phyloP scores from a whole-genome alignment of 2,113 vertebrate species.

The Scytalopus superciliaris region DNA sequence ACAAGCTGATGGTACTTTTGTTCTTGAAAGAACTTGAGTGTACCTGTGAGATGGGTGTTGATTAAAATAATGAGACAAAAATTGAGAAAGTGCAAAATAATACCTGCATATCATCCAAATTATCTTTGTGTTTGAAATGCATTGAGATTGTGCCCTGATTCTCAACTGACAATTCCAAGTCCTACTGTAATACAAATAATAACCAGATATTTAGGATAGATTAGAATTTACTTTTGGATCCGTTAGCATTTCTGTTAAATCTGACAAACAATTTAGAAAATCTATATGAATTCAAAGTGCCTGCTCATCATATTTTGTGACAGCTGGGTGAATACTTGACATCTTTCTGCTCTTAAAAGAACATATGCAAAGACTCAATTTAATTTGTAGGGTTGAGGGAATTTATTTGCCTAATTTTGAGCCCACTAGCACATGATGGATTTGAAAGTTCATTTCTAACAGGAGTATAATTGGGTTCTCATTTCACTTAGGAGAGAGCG shows the following conservation, averaged over 20 bases:
- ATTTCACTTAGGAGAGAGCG: slow-evolving; percentile 28
- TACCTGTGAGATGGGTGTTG: not conserved
- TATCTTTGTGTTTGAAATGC: not conserved
- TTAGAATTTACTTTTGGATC: slow-evolving; percentile 50
- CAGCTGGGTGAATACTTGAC: slow-evolving; percentile 60
- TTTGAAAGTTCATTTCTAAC: slow-evolving; percentile 64
- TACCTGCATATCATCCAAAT: not conserved
- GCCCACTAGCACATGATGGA: slow-evolving; percentile 47
- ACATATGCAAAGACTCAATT: slow-evolving; percentile 57
- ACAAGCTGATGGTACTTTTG: not conserved
- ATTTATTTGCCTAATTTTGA: slow-evolving; percentile 67
- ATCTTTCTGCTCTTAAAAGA: slow-evolving; percentile 66
- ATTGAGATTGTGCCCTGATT: not conserved
- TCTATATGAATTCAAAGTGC: slow-evolving; percentile 49
- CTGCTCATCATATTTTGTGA: slow-evolving; percentile 63
- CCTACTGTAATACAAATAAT: slow-evolving; percentile 39
- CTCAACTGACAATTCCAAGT: not conserved
- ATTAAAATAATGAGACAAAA: slow-evolving; percentile 31
- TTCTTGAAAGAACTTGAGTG: not conserved
- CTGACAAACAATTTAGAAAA: slow-evolving; percentile 41
- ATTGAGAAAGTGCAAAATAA: not conserved
- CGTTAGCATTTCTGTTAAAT: slow-evolving; percentile 63
- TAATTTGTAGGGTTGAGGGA: slow-evolving; percentile 63
- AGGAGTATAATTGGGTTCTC: slow-evolving; percentile 59
- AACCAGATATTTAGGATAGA: slow-evolving; percentile 39